These are phyloP conservation scores for Drosophila recens DNA, from an alignment of 2,888 invertebrate genomes.

Conservation along the genomic window DNA sequence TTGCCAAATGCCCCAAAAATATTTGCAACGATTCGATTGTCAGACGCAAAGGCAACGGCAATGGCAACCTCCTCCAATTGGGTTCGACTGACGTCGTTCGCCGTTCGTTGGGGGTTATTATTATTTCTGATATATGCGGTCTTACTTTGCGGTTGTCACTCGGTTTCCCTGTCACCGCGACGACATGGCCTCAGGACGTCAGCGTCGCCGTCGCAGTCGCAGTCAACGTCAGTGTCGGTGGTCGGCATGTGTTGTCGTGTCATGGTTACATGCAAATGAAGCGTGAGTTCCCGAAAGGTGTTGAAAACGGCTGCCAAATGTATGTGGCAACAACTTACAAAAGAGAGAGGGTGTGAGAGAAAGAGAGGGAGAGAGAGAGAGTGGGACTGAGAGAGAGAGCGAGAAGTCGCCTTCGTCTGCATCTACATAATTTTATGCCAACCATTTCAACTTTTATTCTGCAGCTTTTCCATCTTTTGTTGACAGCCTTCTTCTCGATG, in stretches of 20 bases:
- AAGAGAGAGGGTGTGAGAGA: neutral
- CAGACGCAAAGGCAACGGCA: conserved; percentile 36
- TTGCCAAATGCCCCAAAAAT: conserved; percentile 40
- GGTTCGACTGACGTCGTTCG: conserved; percentile 35
- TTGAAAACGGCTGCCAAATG: conserved; percentile 71
- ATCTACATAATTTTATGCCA: conserved; percentile 78
- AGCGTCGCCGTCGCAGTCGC: conserved; percentile 1
- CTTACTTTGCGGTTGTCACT: conserved; percentile 79
- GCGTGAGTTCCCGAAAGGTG: conserved; percentile 82
- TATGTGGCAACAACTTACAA: conserved; percentile 23
- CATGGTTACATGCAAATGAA: conserved; percentile 82
- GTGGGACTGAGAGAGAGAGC: conserved; percentile 17
- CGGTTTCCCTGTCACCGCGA: conserved; percentile 64
- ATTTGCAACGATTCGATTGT: conserved; percentile 79
- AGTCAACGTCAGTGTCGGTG: conserved; percentile 38
- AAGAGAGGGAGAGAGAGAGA: conserved; percentile 4
- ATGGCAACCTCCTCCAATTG: conserved; percentile 39
- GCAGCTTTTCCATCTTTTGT: conserved; percentile 60
- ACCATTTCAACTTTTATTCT: conserved; percentile 68
- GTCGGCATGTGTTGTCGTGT: conserved; percentile 58
- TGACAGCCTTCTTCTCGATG: conserved; percentile 61
- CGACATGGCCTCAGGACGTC: conserved; percentile 40
- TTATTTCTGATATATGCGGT: conserved; percentile 81
- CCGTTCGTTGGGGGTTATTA: conserved; percentile 66
- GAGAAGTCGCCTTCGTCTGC: conserved; percentile 44